These are phyloP conservation scores for Nebria brevicollis DNA, from an alignment of 2,888 invertebrate species.

Conservation along the genomic window DNA sequence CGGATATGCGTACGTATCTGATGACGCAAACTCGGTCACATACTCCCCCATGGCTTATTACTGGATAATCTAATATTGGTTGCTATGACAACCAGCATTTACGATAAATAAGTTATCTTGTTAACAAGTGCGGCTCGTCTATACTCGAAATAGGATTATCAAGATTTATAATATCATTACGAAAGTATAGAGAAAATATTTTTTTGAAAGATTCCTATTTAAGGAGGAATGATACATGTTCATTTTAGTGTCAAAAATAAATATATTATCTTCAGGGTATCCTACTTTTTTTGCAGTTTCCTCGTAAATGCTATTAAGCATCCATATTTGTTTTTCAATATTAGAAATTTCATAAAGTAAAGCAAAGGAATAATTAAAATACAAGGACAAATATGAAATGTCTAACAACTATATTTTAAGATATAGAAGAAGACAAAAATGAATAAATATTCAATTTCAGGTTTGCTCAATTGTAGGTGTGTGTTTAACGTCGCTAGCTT, in stretches of 20 bases:
- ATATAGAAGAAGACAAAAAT: neutral
- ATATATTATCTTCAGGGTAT: too few species aligned
- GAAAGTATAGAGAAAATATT: neutral
- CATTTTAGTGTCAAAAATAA: too few species aligned
- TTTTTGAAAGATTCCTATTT: too few species aligned
- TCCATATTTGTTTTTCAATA: too few species aligned
- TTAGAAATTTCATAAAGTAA: too few species aligned
- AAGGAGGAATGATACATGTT: too few species aligned
- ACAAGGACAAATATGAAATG: too few species aligned
- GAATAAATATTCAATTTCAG: neutral
- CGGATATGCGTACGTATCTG: neutral
- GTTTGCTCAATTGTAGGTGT: neutral
- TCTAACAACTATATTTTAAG: neutral
- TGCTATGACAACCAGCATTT: slow-evolving; percentile 28
- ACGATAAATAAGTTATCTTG: slow-evolving; percentile 33
- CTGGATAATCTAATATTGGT: slow-evolving; percentile 34
- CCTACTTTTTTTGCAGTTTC: too few species aligned
- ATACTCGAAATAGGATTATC: neutral
- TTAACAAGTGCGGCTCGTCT: neutral
- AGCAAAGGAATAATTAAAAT: too few species aligned
- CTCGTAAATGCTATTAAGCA: too few species aligned
- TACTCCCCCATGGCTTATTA: slow-evolving; percentile 21
- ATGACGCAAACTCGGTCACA: neutral
- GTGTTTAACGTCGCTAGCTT: neutral
- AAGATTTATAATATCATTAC: neutral